Evolutionary conservation across 2,888 invertebrate species (phyloP).

Genomic region (Sinelater perroti): DNA sequence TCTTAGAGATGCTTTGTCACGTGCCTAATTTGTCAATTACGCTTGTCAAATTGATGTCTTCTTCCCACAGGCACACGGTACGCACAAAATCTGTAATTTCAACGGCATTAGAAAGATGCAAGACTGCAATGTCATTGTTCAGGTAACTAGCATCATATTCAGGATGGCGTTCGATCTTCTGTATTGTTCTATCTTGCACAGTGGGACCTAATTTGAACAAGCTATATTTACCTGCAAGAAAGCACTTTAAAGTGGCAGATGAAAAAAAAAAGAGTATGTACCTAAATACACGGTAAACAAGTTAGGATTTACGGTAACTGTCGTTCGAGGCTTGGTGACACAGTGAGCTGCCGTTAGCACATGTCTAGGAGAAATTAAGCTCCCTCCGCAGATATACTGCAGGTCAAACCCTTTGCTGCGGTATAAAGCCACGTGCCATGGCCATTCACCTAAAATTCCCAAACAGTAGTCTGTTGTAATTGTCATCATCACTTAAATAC

Average conservation of each 20-base stretch:
- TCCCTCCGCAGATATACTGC: slow-evolving; percentile 72
- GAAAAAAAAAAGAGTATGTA: slow-evolving; percentile 47
- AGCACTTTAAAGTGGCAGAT: background rate
- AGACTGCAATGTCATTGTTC: slow-evolving; percentile 66
- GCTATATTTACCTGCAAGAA: slow-evolving; percentile 50
- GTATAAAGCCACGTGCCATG: slow-evolving; percentile 74
- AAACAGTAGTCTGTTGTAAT: too few species aligned
- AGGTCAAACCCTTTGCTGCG: slow-evolving; percentile 56
- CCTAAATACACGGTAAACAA: slow-evolving; percentile 57
- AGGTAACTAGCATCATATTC: slow-evolving; percentile 53
- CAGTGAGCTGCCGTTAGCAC: slow-evolving; percentile 74
- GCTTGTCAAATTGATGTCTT: slow-evolving; percentile 11
- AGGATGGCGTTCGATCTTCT: slow-evolving; percentile 57
- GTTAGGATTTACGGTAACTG: slow-evolving; percentile 50
- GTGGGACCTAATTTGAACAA: slow-evolving; percentile 60
- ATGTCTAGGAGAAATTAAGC: slow-evolving; percentile 65
- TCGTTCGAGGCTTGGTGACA: slow-evolving; percentile 60
- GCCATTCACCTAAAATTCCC: slow-evolving; percentile 70
- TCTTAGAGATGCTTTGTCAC: too few species aligned
- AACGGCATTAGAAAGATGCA: slow-evolving; percentile 63
- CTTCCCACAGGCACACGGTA: slow-evolving; percentile 68
- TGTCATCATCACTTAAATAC: too few species aligned
- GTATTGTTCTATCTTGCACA: slow-evolving; percentile 61
- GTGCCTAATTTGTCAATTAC: slow-evolving; percentile 33
- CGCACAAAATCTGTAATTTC: slow-evolving; percentile 64